Conservation (phyloP, 2,113 vertebrate species). For the Apistogramma diplotaenia region DNA sequence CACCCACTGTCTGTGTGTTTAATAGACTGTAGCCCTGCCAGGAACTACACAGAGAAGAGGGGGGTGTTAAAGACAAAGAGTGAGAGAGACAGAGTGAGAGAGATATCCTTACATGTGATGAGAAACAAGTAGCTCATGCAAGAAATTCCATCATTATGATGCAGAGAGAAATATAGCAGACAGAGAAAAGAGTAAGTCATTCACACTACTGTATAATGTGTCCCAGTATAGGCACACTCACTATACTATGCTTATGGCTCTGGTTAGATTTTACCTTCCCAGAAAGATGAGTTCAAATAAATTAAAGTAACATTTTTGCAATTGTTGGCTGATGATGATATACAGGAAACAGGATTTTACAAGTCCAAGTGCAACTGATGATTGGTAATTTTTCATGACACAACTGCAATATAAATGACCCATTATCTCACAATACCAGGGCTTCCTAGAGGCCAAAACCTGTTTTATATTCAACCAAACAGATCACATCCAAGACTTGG, state of each 20-base stretch:
- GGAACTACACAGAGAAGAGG: conserved; percentile 54
- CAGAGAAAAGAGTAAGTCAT: conserved; percentile 33
- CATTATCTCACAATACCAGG: no score
- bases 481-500: no score
- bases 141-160: conserved; percentile 57
- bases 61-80: neutral
- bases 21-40: conserved; percentile 69
- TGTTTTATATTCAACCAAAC: no score
- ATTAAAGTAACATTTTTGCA: neutral
- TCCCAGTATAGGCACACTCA: conserved; percentile 34
- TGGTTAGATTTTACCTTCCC: conserved; percentile 36
- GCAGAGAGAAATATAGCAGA: conserved; percentile 43
- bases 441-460: no score
- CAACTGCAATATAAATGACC: no score
- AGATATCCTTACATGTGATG: conserved; percentile 51
- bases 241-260: conserved; percentile 35
- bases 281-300: conserved; percentile 26
- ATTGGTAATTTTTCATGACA: no score
- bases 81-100: conserved; percentile 13
- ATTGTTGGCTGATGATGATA: neutral
- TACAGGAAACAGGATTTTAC: no score
- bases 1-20: conserved; percentile 66
- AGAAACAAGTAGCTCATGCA: conserved; percentile 56
- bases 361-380: no score
- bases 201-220: conserved; percentile 49